Evolutionary conservation across 2,113 vertebrate genomes (phyloP), one percentile per base, ranked within the genome.

Genomic region (Sceloporus undulatus): DNA sequence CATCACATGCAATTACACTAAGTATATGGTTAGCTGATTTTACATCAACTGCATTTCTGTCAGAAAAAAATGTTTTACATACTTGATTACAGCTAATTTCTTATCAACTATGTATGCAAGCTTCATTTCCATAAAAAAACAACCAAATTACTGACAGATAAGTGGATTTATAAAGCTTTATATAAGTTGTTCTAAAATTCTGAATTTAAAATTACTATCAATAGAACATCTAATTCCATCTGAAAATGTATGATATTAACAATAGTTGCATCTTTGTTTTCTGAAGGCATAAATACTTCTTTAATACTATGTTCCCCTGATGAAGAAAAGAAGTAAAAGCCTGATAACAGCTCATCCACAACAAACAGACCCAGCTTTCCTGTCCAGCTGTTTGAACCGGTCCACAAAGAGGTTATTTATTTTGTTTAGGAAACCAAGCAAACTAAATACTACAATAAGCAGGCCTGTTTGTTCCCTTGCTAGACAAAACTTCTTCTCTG

Each of bases 1-100:
- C 8, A 38, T 86, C 7, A 38, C 0, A 65, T 83, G 18, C 34
- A 85, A 66, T 75, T 90, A 85, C 42, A 42, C 77, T 87, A 85
- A 71, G 83, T 75, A 71, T 62, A 87, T 29, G 3, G 0, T 0
- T 90, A 70, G 77, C 23, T 86, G 1, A 83, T 86, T 90, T 91
- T 16, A 1, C 62, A 27, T 16, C 65, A 82, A 83, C 11, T 14
- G 29, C 29, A 73, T 68, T 66, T 86, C 27, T 78, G 77, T 86
- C 59, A 86, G 52, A 89, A 91, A 85, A 86, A 11, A 87, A 79
- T 91, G 1, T 1, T 93, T 91, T 87, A 85, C 16, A 2, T 59
- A 48, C 38, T 84, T 87, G 81, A 90, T 83, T 85, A 40, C 6
- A 79, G 85, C 21, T 29, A 54, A 59, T 82, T 42, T 25, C 34